Conservation (phyloP, 92 coral and sea anemone genomes). For the Scolanthus callimorphus region DNA sequence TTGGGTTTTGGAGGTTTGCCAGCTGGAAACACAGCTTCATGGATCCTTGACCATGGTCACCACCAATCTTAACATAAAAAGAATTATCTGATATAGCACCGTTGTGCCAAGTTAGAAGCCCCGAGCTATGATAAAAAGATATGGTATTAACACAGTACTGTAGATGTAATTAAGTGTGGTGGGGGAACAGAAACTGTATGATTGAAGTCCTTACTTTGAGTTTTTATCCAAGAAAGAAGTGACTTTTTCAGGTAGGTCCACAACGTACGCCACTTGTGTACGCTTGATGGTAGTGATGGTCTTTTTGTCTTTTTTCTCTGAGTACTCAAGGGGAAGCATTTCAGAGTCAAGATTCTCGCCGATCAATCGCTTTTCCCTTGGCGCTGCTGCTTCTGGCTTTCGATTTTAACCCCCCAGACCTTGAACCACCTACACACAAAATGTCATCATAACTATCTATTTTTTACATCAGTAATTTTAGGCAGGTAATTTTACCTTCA, state of each 20-base stretch:
- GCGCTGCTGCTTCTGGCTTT: too few species aligned
- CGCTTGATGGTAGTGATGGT: background rate
- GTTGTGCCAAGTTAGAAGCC: too few species aligned
- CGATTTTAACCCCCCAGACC: too few species aligned
- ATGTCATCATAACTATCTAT: too few species aligned
- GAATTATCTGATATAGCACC: background rate
- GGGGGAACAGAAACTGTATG: background rate
- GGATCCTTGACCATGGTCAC: too few species aligned
- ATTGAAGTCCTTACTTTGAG: conserved; percentile 2
- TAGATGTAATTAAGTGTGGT: background rate
- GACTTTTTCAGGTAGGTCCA: background rate
- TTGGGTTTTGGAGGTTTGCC: background rate
- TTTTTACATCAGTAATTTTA: too few species aligned
- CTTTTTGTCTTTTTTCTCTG: background rate
- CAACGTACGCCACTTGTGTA: background rate
- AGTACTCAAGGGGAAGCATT: background rate
- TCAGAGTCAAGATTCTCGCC: background rate
- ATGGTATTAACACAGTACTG: too few species aligned
- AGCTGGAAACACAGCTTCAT: background rate
- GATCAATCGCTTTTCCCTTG: too few species aligned
- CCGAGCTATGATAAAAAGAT: too few species aligned
- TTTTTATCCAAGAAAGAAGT: background rate
- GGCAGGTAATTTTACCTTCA: too few species aligned
- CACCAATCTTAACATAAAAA: background rate
- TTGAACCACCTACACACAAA: too few species aligned